Percentiles rank a stretch among this genome's conserved stretches.
phyloP scores from a whole-genome alignment of 2,113 vertebrate species.

The Pelvicachromis taeniatus region DNA sequence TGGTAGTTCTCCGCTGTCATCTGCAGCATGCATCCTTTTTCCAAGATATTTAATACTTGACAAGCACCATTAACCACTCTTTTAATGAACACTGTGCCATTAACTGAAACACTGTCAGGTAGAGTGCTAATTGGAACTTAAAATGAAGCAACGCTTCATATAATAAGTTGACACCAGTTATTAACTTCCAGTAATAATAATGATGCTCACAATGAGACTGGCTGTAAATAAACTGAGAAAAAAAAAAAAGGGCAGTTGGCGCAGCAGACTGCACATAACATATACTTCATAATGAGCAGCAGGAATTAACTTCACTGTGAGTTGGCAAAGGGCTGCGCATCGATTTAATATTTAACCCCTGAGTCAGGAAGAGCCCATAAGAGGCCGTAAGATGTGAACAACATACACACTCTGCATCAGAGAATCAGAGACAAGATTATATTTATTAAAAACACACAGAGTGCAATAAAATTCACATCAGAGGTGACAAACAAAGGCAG shows the following conservation, averaged over 20 bases:
- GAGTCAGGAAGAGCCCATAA: neutral
- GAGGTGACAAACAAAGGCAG: too few species aligned
- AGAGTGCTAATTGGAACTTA: slow-evolving; percentile 22
- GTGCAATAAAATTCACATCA: neutral
- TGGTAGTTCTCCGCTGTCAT: neutral
- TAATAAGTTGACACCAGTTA: slow-evolving; percentile 23
- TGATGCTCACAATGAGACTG: neutral
- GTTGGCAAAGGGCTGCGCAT: neutral
- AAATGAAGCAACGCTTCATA: slow-evolving; percentile 11
- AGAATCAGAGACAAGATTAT: neutral
- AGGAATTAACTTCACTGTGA: neutral
- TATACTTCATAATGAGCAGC: neutral
- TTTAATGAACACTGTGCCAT: slow-evolving; percentile 31
- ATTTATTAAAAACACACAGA: neutral
- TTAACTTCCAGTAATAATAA: slow-evolving; percentile 41
- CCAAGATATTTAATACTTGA: slow-evolving; percentile 13
- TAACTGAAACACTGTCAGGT: slow-evolving; percentile 37
- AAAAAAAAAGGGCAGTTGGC: neutral
- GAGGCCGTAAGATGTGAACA: neutral
- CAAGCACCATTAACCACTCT: slow-evolving; percentile 25
- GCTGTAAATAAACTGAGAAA: slow-evolving; percentile 4
- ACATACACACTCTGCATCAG: neutral
- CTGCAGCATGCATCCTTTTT: neutral
- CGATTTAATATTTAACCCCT: neutral
- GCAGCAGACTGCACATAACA: neutral